Percentiles rank a stretch among this genome's conserved stretches.
Conservation (phyloP, 2,113 vertebrate genomes). For the Trogon melanurus region DNA sequence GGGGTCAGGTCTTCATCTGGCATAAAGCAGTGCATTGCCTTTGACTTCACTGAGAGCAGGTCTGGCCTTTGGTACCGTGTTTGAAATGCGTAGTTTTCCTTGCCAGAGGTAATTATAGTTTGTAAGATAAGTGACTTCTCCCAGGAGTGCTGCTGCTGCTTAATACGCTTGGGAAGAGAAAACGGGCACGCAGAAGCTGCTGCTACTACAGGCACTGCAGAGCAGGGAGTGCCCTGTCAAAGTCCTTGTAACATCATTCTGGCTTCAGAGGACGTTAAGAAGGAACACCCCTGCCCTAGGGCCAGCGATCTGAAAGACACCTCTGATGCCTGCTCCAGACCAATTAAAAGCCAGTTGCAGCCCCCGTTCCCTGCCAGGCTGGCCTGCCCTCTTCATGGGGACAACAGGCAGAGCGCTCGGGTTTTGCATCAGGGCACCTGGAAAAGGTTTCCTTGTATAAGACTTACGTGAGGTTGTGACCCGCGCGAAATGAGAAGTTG, state of each 20-base stretch:
- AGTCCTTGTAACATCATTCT: slow-evolving; percentile 37
- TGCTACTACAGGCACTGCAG: background rate
- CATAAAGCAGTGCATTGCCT: background rate
- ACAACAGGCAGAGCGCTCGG: background rate
- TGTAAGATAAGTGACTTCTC: slow-evolving; percentile 56
- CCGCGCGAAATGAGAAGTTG: background rate
- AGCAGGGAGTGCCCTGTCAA: slow-evolving; percentile 19
- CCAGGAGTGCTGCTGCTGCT: slow-evolving; percentile 46
- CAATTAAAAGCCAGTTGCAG: background rate
- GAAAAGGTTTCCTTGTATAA: background rate
- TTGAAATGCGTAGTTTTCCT: slow-evolving; percentile 16
- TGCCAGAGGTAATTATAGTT: slow-evolving; percentile 48
- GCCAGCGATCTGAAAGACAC: slow-evolving; percentile 7
- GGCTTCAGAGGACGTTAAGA: slow-evolving; percentile 32
- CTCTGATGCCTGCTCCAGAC: slow-evolving; percentile 36
- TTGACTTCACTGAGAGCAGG: background rate
- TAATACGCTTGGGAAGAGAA: background rate
- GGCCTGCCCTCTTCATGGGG: rapidly evolving
- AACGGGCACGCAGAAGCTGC: slow-evolving; percentile 5
- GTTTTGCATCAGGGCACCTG: background rate
- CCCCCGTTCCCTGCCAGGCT: background rate
- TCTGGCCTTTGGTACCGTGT: background rate
- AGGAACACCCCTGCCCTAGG: slow-evolving; percentile 30
- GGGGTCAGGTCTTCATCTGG: background rate
- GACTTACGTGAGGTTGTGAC: background rate